Conservation (phyloP, 2,797 vertebrate genomes). For the Halcyon chelicuti region DNA sequence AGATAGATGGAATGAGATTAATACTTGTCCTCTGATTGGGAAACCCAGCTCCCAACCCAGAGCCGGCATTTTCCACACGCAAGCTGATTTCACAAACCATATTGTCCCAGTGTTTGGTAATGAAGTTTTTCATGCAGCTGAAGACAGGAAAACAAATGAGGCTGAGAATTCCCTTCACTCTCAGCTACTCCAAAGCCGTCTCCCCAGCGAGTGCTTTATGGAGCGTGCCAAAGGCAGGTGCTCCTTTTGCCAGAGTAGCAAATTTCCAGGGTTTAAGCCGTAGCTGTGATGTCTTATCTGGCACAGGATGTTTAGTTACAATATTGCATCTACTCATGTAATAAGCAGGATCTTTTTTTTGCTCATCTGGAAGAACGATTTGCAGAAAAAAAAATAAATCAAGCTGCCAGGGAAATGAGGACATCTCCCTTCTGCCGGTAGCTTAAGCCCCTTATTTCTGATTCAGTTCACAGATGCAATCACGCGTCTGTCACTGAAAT, state of each 20-base stretch:
- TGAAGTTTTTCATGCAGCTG: neutral
- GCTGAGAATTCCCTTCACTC: neutral
- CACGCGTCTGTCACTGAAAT: neutral
- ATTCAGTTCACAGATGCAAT: neutral
- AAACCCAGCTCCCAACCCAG: neutral
- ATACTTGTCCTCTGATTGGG: neutral
- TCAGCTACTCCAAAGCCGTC: neutral
- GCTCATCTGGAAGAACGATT: neutral
- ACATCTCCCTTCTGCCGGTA: neutral
- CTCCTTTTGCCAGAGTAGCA: neutral
- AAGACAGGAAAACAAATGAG: neutral
- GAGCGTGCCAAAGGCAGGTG: neutral
- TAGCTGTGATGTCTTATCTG: neutral
- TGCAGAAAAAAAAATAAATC: neutral
- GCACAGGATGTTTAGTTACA: neutral
- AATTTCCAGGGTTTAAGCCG: neutral
- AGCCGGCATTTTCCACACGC: neutral
- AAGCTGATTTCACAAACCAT: neutral
- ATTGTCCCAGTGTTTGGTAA: accelerated
- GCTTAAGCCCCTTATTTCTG: neutral
- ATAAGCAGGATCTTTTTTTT: neutral
- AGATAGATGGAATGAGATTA: neutral
- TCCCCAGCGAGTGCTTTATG: neutral
- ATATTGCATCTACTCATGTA: neutral
- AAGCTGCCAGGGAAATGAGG: neutral